These are phyloP conservation scores for Ennomos erosarius DNA, from an alignment of 2,888 invertebrate genomes.

Conservation along the genomic window DNA sequence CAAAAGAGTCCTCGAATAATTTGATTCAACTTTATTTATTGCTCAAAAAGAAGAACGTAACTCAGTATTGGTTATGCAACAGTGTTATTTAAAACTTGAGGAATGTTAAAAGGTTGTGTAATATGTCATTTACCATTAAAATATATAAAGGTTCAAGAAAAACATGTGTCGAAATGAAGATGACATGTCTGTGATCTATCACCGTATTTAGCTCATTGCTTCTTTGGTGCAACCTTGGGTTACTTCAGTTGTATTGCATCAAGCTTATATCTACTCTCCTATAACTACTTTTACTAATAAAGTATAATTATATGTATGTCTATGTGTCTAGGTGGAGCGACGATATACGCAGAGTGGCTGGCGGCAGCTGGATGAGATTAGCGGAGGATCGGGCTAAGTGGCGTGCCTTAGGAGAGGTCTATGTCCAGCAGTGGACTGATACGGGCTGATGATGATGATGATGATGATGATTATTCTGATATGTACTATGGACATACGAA, in stretches of 20 bases:
- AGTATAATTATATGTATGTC: no score
- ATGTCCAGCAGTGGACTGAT: no score
- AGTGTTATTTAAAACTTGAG: conserved; percentile 22
- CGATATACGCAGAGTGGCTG: no score
- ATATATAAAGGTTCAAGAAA: conserved; percentile 15
- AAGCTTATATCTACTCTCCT: conserved; percentile 4
- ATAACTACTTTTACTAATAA: no score
- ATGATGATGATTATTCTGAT: no score
- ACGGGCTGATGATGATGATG: no score
- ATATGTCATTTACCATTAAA: conserved; percentile 26
- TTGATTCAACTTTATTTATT: conserved; percentile 22
- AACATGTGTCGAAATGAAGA: conserved; percentile 23
- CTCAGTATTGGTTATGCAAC: conserved; percentile 26
- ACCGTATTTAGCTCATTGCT: conserved; percentile 7
- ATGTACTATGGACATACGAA: no score
- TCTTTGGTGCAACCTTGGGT: conserved; percentile 15
- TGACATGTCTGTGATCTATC: conserved; percentile 27
- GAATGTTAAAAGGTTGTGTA: conserved; percentile 27
- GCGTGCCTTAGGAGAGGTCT: no score
- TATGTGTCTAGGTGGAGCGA: no score
- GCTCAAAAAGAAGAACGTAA: conserved; percentile 17
- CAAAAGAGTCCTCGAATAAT: conserved; percentile 18
- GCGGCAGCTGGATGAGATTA: no score
- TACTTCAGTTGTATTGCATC: conserved; percentile 14
- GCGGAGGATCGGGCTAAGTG: no score